Base-by-base conservation (phyloP, 2,888 invertebrate species). In the Anticlea derivata region DNA sequence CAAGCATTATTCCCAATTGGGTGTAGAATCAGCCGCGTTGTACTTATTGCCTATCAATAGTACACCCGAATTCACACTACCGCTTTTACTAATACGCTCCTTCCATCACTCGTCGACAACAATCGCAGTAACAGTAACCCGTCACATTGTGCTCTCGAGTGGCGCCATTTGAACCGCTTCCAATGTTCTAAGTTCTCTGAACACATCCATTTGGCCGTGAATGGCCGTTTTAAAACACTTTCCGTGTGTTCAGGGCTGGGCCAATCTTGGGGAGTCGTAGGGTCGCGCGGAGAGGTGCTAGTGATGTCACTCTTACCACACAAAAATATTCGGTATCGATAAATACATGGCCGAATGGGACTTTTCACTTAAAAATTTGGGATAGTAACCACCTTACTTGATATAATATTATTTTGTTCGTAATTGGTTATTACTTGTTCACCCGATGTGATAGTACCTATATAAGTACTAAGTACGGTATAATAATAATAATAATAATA, bases 191-290 rank as follows among this genome's bases (percentile, higher is more conserved):
- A 52, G 43, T 72, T 70, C 69, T 67, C 37, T 55, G 66, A 70
- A 75, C 71, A 66, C 68, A 73, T 67, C 72, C 75, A 74, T 78
- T 73, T 58, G 65, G 53, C 41, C 53, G 63, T 54, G 68, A 75
- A 73, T 74, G 73, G 73, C 61, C 67, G 67, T 74, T 82, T 79
- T 78, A 80, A 81, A 82, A 81, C 78, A 80, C 76, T 82, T 80
- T 77, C 72, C 75, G 74, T 80, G 76, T 81, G 77, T 78, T 80
- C 77, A 79, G 78, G 78, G 63, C 61, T 61, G 63, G 60, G 51
- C 60, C 64, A 49, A 59, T 54, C 43, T 47, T 35, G 22, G 66
- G 31, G 20, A 39, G 65, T 63, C 55, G 62, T 50, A 63, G 61
- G 61, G 65, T 70, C 61, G 65, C 50, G 40, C 39, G 51, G 26